phyloP scores from a whole-genome alignment of 2,888 invertebrate genomes.

The Abrostola triplasia region DNA sequence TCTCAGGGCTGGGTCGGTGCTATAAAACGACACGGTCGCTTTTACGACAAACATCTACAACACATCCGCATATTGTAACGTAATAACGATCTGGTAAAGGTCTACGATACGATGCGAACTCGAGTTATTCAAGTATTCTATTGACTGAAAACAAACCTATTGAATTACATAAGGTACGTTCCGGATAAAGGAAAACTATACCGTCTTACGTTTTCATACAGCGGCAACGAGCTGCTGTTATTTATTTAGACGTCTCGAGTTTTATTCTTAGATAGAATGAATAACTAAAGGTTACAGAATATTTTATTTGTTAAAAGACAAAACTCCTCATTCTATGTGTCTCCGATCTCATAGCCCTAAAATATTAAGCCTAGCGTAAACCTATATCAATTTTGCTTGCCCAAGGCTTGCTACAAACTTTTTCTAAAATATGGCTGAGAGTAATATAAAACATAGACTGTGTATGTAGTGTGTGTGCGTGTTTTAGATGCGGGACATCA shows the following conservation, averaged over 20 bases:
- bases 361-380: no score
- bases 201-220: constrained; percentile 50
- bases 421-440: no score
- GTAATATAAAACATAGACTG: no score
- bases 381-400: no score
- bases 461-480: no score
- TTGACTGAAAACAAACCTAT: constrained; percentile 62
- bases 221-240: constrained; percentile 41
- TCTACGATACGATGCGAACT: constrained; percentile 73
- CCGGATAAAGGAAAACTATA: constrained; percentile 53
- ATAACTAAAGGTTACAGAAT: constrained; percentile 35
- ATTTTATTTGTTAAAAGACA: constrained; percentile 20
- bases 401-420: no score
- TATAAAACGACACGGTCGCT: constrained; percentile 77
- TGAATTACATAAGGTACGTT: constrained; percentile 57
- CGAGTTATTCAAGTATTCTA: constrained; percentile 73
- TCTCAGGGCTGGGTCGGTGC: constrained; percentile 62
- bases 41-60: constrained; percentile 77
- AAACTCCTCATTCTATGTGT: constrained; percentile 3
- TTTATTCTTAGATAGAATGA: constrained; percentile 26
- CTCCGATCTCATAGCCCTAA: neutral
- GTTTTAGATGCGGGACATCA: no score
- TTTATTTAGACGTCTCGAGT: constrained; percentile 42
- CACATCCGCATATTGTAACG: constrained; percentile 69
- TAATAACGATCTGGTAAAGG: constrained; percentile 70